phyloP scores from a whole-genome alignment of 2,113 vertebrate genomes.

The Pandion haliaetus region DNA sequence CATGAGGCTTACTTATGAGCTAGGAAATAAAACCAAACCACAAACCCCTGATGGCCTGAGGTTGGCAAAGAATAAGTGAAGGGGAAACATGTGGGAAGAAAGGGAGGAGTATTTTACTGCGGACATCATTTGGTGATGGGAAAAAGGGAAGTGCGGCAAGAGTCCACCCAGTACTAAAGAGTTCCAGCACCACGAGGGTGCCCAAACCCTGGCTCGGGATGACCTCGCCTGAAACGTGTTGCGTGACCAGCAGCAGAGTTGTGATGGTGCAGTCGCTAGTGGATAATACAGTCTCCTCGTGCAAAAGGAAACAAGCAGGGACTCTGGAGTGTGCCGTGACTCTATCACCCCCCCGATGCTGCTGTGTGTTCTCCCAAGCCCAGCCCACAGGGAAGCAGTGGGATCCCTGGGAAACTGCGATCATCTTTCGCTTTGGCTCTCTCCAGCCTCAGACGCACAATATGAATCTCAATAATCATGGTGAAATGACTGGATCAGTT shows the following conservation, averaged over 20 bases:
- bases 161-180: background rate
- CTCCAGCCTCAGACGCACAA: background rate
- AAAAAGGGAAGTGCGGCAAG: background rate
- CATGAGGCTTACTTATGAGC: background rate
- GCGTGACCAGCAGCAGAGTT: background rate
- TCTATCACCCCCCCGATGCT: background rate
- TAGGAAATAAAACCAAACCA: background rate
- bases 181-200: background rate
- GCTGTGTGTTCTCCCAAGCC: background rate
- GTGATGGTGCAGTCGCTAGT: too few species aligned
- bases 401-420: background rate
- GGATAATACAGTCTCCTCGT: background rate
- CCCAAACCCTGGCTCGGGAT: background rate
- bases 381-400: background rate
- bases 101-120: background rate
- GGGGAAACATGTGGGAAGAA: background rate
- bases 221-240: background rate
- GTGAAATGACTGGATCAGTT: background rate
- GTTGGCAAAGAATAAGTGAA: background rate
- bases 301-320: background rate
- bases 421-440: background rate
- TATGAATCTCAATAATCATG: background rate
- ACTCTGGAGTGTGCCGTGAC: background rate
- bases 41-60: background rate
- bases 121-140: background rate